Evolutionary conservation across 2,113 vertebrate species (phyloP), one percentile per base, ranked within the genome.

Genomic region (Rhinichthys klamathensis): DNA sequence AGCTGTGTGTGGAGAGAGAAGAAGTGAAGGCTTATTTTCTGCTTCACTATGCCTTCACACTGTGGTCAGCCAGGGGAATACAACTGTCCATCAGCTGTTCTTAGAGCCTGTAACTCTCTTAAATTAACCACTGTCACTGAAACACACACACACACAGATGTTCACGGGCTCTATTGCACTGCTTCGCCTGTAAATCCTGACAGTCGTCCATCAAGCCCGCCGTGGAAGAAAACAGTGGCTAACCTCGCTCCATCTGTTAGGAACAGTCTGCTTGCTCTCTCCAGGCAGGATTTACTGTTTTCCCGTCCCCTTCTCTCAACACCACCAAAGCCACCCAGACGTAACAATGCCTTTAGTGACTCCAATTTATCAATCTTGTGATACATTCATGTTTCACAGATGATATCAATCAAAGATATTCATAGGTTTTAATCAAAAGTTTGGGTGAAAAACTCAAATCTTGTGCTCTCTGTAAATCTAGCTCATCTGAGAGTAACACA

Each of bases 31-130:
- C 88, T 88, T 84, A 80, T 90, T 90, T 91, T 80, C 85, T 87
- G 61, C 85, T 88, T 86, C 61, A n/a, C 85, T 18, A 56, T 88
- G 87, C 87, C 86, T 90, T 85, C 44, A 44, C 69, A 56, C 38
- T 58, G 76, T 35, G 85, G 89, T 90, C 89, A 87, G 78, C 84
- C 49, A 79, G 67, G 2, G 80, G 69, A 88, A 84, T 89, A 90
- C 87, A 91, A 87, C 91, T 92, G 91, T 92, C 92, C 91, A 92
- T 92, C 92, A 93, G 84, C 89, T 87, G 89, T 80, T 88, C 85
- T 75, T 81, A 80, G 69, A 91, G 91, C 89, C 91, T 93, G 92
- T 93, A 93, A 88, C 89, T 87, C 90, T 91, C 92, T 92, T 93
- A 92, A 94, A 94, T 92, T 89, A 92, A 90, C 90, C 90, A 70